Evolutionary conservation across 2,113 vertebrate genomes (phyloP).

Genomic region (Serinus canaria): DNA sequence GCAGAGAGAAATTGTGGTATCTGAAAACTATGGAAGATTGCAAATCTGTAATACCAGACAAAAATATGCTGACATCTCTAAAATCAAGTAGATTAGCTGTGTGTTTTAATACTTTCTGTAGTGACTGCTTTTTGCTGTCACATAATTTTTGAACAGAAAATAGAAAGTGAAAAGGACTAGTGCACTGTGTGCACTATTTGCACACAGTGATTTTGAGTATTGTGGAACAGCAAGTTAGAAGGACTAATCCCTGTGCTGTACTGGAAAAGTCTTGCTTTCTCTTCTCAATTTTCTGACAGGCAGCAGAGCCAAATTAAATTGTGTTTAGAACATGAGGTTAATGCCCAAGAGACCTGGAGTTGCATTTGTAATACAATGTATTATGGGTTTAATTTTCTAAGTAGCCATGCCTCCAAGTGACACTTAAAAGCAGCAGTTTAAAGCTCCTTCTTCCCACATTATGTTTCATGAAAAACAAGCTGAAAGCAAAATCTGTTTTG

Average conservation of each 20-base stretch:
- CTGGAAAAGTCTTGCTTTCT: not conserved
- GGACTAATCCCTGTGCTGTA: not conserved
- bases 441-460: not conserved
- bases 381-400: conserved; percentile 52
- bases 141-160: conserved; percentile 51
- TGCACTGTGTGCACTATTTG: too few relatives aligned
- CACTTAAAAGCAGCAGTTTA: conserved; percentile 3
- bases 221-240: not conserved
- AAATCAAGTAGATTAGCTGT: conserved; percentile 41
- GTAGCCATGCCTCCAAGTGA: conserved; percentile 11
- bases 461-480: not conserved
- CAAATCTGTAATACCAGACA: conserved; percentile 29
- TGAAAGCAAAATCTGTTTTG: not conserved
- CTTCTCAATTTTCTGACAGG: not conserved
- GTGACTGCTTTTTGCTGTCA: conserved; percentile 44
- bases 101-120: conserved; percentile 45
- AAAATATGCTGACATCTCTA: conserved; percentile 56
- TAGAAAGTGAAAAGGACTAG: not conserved
- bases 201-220: not conserved
- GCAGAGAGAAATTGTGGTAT: not conserved
- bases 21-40: conserved; percentile 12
- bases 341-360: conserved; percentile 19
- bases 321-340: conserved; percentile 38
- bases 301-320: conserved; percentile 36
- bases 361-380: conserved; percentile 14